A percentile compares a stretch with the other conserved stretches of the same genome.
phyloP scores from a whole-genome alignment of 2,888 invertebrate genomes.

The Rhagium mordax region DNA sequence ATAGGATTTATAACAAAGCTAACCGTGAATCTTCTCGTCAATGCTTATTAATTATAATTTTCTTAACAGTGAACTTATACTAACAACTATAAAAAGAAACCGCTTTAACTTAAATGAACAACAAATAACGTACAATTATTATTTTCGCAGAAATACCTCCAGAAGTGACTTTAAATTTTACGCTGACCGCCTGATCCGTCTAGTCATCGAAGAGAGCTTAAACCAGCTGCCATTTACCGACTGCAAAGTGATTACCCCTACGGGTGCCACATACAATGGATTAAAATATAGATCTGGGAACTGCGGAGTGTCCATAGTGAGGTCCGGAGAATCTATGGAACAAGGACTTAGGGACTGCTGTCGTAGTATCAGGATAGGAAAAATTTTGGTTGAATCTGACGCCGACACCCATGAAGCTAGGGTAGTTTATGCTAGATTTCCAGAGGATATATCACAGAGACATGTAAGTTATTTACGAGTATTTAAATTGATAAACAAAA shows the following conservation, averaged over 20 bases:
- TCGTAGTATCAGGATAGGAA: slow-evolving; percentile 97
- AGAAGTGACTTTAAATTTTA: slow-evolving; percentile 99
- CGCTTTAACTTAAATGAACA: too few species aligned
- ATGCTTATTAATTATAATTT: too few species aligned
- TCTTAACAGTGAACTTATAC: too few species aligned
- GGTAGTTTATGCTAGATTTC: slow-evolving; percentile 98
- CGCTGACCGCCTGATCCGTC: slow-evolving; percentile 95
- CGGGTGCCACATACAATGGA: slow-evolving; percentile 91
- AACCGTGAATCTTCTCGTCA: too few species aligned
- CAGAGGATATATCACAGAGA: slow-evolving; percentile 92
- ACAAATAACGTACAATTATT: slow-evolving; percentile 40
- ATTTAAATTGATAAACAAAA: too few species aligned
- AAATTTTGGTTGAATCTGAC: slow-evolving; percentile 97
- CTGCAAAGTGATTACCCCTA: slow-evolving; percentile 93
- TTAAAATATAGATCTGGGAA: slow-evolving; percentile 97
- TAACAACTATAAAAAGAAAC: too few species aligned
- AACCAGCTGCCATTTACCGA: slow-evolving; percentile 96
- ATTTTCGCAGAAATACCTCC: slow-evolving; percentile 84
- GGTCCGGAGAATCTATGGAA: slow-evolving; percentile 78
- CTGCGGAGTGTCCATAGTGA: slow-evolving; percentile 94
- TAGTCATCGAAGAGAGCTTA: slow-evolving; percentile 98
- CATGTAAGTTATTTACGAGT: slow-evolving; percentile 67
- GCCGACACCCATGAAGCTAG: slow-evolving; percentile 96
- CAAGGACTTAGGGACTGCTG: slow-evolving; percentile 94
- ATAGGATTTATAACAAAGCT: too few species aligned